A percentile compares a stretch with the other conserved stretches of the same genome.
These are phyloP conservation scores for Silvanus unidentatus DNA, from an alignment of 2,888 invertebrate genomes.

Conservation along the genomic window DNA sequence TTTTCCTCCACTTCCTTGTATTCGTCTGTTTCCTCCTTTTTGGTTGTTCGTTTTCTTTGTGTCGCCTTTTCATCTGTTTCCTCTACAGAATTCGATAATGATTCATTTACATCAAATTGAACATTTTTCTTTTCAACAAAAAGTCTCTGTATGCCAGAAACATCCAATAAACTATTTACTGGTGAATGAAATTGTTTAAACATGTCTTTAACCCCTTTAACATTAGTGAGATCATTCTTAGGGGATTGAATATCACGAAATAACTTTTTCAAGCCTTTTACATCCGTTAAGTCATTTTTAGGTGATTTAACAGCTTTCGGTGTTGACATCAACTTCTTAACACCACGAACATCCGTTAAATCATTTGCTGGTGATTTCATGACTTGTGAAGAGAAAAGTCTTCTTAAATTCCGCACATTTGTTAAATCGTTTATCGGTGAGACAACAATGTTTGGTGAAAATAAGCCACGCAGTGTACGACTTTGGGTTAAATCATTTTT, in stretches of 20 bases:
- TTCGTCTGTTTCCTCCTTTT: background rate
- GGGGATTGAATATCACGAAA: conserved; percentile 8
- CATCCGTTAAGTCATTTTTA: conserved; percentile 18
- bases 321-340: conserved; percentile 23
- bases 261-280: conserved; percentile 9
- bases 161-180: conserved; percentile 22
- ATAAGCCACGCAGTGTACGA: conserved; percentile 25
- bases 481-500: conserved; percentile 25
- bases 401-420: conserved; percentile 13
- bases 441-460: conserved; percentile 23
- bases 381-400: conserved; percentile 15
- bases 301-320: conserved; percentile 16
- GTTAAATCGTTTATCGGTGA: conserved; percentile 22
- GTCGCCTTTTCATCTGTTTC: background rate
- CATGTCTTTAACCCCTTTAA: conserved; percentile 48
- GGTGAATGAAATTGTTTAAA: too few relatives aligned
- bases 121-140: too few relatives aligned
- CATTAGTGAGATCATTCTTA: conserved; percentile 31
- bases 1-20: conserved; percentile 1
- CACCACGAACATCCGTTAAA: conserved; percentile 23
- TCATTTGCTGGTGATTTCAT: conserved; percentile 23
- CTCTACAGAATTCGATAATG: background rate
- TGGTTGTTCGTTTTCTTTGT: background rate
- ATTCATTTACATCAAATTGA: too few relatives aligned
- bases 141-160: conserved; percentile 14